phyloP scores from a whole-genome alignment of 1,140 invertebrate species.

The Agraylea sexmaculata region DNA sequence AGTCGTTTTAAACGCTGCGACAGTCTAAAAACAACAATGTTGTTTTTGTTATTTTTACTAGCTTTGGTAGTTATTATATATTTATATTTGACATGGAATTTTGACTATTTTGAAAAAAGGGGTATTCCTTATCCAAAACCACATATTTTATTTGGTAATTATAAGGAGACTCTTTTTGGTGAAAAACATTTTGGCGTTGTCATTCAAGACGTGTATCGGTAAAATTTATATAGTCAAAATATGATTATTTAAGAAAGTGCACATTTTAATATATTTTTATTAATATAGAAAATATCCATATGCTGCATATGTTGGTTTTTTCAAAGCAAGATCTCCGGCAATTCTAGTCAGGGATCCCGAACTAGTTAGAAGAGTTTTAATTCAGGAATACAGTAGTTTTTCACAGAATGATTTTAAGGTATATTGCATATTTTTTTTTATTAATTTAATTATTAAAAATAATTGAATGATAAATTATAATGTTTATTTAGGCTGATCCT shows the following conservation, averaged over 20 bases:
- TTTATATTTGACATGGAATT: slow-evolving; percentile 13
- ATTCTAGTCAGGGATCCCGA: slow-evolving; percentile 40
- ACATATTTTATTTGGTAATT: slow-evolving; percentile 18
- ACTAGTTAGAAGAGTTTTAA: slow-evolving; percentile 31
- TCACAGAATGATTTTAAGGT: slow-evolving; percentile 17
- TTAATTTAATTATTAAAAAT: no score
- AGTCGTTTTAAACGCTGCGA: no score
- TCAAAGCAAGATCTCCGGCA: slow-evolving; percentile 29
- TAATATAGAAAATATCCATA: slow-evolving; percentile 5
- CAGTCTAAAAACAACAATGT: no score
- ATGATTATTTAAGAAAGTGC: neutral
- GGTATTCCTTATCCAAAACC: slow-evolving; percentile 19
- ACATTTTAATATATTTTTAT: neutral
- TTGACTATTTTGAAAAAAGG: slow-evolving; percentile 22
- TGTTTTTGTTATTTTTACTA: no score
- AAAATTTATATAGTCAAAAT: slow-evolving; percentile 4
- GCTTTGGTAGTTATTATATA: no score
- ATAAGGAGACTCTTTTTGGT: slow-evolving; percentile 11
- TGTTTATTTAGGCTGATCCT: slow-evolving; percentile 15
- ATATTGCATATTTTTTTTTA: neutral
- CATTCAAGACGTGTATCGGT: slow-evolving; percentile 15
- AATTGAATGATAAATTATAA: neutral
- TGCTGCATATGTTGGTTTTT: slow-evolving; percentile 25
- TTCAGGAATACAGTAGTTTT: slow-evolving; percentile 31
- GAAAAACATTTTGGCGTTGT: slow-evolving; percentile 10